Percentiles rank a stretch among this genome's conserved stretches.
Evolutionary conservation across 1,140 invertebrate species (phyloP).

Genomic region (Drosophila sulfurigaster): DNA sequence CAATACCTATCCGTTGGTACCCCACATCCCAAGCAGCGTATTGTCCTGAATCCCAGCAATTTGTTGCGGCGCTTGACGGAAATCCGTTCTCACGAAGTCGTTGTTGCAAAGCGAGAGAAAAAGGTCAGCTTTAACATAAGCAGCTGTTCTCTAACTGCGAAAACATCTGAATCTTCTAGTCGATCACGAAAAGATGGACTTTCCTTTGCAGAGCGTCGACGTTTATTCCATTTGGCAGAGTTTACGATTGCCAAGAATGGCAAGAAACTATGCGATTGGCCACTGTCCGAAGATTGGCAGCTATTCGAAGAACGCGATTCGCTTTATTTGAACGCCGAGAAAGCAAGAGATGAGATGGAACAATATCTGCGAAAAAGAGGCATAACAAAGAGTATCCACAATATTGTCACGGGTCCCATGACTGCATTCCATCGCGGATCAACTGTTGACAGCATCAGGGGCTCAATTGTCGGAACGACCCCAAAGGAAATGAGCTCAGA

Average conservation of each 20-base stretch:
- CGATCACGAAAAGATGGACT: neutral
- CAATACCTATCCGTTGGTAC: slow-evolving; percentile 14
- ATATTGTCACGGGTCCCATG: neutral
- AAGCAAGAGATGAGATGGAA: neutral
- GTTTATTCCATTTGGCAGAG: slow-evolving; percentile 18
- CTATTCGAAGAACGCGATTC: neutral
- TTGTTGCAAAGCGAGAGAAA: neutral
- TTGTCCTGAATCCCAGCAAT: neutral
- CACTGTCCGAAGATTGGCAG: neutral
- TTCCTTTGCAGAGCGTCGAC: slow-evolving; percentile 23
- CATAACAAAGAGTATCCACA: neutral
- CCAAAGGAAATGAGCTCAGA: neutral
- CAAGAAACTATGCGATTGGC: slow-evolving; percentile 26
- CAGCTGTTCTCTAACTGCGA: neutral
- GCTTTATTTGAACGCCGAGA: neutral
- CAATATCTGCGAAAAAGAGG: neutral
- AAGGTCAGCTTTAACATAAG: neutral
- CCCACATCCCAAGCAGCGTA: slow-evolving; percentile 13
- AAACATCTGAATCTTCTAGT: too few relatives aligned
- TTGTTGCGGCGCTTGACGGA: slow-evolving; percentile 2
- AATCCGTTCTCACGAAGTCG: neutral
- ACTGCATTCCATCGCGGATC: neutral
- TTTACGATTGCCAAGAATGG: slow-evolving; percentile 47
- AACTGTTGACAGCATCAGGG: neutral
- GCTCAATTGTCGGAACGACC: neutral